These are phyloP conservation scores for Atta texana DNA, from an alignment of 1,140 invertebrate genomes.

Conservation along the genomic window DNA sequence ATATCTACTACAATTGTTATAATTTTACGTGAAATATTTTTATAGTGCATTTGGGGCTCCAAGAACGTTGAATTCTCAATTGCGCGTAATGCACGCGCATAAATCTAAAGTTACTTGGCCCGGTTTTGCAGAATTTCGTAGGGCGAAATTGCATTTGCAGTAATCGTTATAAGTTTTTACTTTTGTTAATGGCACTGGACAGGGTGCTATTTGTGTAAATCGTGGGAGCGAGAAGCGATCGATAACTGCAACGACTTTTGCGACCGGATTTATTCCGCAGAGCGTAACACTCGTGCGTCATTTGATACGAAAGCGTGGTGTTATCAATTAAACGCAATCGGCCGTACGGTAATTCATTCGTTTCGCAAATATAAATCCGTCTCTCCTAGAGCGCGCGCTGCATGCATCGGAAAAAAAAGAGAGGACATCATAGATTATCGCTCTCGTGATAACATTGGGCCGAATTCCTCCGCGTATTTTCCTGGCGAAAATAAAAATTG, in stretches of 20 bases:
- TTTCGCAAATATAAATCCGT: slow-evolving; percentile 45
- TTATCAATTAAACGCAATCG: slow-evolving; percentile 54
- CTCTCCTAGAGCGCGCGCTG: neutral
- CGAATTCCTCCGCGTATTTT: neutral
- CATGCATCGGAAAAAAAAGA: neutral
- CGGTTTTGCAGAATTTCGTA: too few relatives aligned
- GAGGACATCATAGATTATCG: neutral
- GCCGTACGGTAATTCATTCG: slow-evolving; percentile 48
- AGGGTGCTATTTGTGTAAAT: slow-evolving; percentile 3
- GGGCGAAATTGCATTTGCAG: neutral
- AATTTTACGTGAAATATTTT: too few relatives aligned
- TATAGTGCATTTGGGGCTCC: too few relatives aligned
- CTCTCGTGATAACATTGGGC: neutral
- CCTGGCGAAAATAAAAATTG: too few relatives aligned
- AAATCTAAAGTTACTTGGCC: slow-evolving; percentile 13
- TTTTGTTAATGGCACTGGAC: neutral
- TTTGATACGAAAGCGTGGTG: slow-evolving; percentile 37
- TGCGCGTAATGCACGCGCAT: neutral
- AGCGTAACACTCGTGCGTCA: slow-evolving; percentile 22
- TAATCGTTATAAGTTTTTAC: slow-evolving; percentile 13
- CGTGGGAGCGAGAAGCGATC: neutral
- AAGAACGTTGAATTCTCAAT: neutral
- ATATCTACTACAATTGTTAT: neutral
- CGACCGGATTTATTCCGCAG: slow-evolving; percentile 27
- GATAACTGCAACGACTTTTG: slow-evolving; percentile 22